Conservation (phyloP, 2,797 vertebrate species). For the Acanthurus leucopareius region DNA sequence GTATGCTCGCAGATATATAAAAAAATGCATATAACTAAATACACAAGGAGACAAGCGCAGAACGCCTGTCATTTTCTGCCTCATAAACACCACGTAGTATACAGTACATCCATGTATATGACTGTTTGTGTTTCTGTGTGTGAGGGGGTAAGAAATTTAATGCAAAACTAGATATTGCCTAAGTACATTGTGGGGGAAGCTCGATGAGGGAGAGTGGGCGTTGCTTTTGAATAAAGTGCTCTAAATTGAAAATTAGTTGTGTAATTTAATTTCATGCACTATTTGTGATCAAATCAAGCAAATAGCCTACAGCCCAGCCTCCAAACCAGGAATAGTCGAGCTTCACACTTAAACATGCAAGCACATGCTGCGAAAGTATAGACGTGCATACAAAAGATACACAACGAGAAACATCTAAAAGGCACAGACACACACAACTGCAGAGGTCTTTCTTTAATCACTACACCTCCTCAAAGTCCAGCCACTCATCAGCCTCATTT, state of each 20-base stretch:
- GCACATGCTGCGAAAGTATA: conserved; percentile 18
- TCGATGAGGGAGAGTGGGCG: conserved; percentile 56
- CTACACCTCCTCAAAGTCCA: background rate
- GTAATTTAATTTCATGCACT: conserved; percentile 80
- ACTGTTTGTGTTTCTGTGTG: background rate
- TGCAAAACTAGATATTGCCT: conserved; percentile 31
- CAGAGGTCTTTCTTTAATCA: conserved; percentile 2
- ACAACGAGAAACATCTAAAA: conserved; percentile 7
- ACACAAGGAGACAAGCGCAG: background rate
- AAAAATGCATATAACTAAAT: background rate
- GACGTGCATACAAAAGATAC: background rate
- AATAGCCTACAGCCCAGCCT: conserved; percentile 63
- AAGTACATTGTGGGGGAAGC: conserved; percentile 40
- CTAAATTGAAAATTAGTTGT: conserved; percentile 74
- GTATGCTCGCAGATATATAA: background rate
- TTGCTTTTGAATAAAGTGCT: conserved; percentile 66
- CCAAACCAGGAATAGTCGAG: conserved; percentile 46
- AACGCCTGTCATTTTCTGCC: background rate
- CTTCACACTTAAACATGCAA: conserved; percentile 46
- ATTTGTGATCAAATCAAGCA: conserved; percentile 81
- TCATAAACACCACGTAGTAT: background rate
- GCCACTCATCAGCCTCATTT: background rate
- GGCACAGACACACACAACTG: background rate
- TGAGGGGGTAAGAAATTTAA: conserved; percentile 22
- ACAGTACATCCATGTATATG: background rate